Percentiles rank a stretch among this genome's conserved stretches.
phyloP scores from a whole-genome alignment of 2,113 vertebrate species.

The Tricholaema leucomelas region DNA sequence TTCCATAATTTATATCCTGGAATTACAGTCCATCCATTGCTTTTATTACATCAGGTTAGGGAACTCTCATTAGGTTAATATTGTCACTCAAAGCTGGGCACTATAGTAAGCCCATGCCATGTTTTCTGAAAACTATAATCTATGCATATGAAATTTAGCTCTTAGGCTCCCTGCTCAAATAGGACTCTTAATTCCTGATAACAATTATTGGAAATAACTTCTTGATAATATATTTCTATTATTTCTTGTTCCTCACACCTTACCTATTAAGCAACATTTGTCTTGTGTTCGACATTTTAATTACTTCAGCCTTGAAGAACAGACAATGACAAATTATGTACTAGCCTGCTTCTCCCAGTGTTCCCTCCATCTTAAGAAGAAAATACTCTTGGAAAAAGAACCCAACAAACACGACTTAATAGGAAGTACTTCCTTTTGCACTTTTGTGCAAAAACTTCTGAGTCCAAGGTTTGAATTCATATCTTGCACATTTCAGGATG shows the following conservation, averaged over 20 bases:
- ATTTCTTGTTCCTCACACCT: not conserved
- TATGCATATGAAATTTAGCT: not conserved
- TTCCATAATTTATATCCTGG: not conserved
- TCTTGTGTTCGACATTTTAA: not conserved
- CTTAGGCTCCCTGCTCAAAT: not conserved
- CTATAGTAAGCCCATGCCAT: not conserved
- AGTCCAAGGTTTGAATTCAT: not conserved
- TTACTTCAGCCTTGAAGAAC: not conserved
- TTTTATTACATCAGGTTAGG: rapidly evolving
- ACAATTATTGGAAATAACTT: not conserved
- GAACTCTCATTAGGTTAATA: not conserved
- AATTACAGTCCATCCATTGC: not conserved
- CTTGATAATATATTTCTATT: not conserved
- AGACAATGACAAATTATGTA: not conserved
- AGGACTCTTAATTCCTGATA: not conserved
- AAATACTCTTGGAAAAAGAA: not conserved
- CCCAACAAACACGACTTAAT: not conserved
- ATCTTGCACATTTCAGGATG: not conserved
- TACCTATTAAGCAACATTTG: not conserved
- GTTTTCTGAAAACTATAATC: not conserved
- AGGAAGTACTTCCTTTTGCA: not conserved
- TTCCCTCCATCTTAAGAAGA: not conserved
- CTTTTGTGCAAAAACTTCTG: not conserved
- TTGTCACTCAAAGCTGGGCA: not conserved
- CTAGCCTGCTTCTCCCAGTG: not conserved